Evolutionary conservation across 2,888 invertebrate genomes (phyloP), one percentile per base, ranked within the genome.

Genomic region (Noctua fimbriata): DNA sequence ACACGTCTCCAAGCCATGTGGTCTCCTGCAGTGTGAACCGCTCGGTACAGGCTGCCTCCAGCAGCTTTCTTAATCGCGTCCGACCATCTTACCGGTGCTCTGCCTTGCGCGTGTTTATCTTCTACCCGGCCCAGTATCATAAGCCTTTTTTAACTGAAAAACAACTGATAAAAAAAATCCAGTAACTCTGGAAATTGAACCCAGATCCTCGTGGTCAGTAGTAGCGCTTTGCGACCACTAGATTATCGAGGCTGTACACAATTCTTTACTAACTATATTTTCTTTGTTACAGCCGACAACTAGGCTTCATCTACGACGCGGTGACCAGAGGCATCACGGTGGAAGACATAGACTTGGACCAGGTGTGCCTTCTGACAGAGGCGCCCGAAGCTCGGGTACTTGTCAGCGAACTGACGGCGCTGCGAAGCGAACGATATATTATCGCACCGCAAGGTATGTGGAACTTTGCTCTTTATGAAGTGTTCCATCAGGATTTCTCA

Each of bases 221-320:
- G 36, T 5, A 0, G 52, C 49, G 1, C 21, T 52, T 52, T 52
- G 52, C 52, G 21, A 52, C 9, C 1, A 58, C 12, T 12, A 28
- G 1, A 7, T 7, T 28, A 60, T 9, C 0, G 28, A 32, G 18
- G 28, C 60, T 18, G 60, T 60, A 18, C 32, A 63, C 9, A 63
- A 49, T n/a, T 18, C 0, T 14, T 32, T 2, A 18, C 16, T 65
- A 69, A 69, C 32, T 16, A 3, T 28, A 16, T 9, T 0, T 9
- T 74, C 18, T 32, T 91, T 92, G 90, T 94, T 94, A 0, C 94
- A 96, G 96, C 85, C 93, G 92, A 78, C 93, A 93, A 79, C 89
- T 96, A 72, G 96, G 96, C 78, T 96, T 96, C 91, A 92, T 97
- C 81, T 97, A 93, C 92, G 96, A 97, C 85, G 87, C 93, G 10